Percentiles rank a stretch among this genome's conserved stretches.
phyloP scores from a whole-genome alignment of 53 echinoderm and acorn worm genomes.

The Pentamera pediparva region DNA sequence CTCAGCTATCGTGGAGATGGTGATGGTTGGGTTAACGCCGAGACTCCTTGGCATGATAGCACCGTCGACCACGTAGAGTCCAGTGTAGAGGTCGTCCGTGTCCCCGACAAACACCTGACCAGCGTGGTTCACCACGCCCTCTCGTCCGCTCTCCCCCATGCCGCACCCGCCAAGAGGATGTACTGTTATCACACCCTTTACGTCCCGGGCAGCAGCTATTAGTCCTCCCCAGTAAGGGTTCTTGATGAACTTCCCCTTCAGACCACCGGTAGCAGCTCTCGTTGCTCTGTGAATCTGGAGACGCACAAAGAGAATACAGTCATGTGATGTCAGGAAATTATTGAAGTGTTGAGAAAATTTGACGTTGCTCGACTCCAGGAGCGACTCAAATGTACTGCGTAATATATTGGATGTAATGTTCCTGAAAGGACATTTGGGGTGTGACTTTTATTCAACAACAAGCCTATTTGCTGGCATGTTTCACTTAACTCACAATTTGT shows the following conservation, averaged over 20 bases:
- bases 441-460: too few relatives aligned
- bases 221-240: slow-evolving; percentile 56
- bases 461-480: too few relatives aligned
- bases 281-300: slow-evolving; percentile 21
- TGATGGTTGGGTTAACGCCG: slow-evolving; percentile 57
- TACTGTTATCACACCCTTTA: slow-evolving; percentile 43
- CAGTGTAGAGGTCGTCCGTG: slow-evolving; percentile 43
- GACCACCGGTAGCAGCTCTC: slow-evolving; percentile 40
- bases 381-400: too few relatives aligned
- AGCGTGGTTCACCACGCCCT: slow-evolving; percentile 60
- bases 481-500: too few relatives aligned
- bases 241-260: slow-evolving; percentile 55
- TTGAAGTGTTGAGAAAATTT: too few relatives aligned
- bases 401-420: too few relatives aligned
- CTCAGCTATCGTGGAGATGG: slow-evolving; percentile 54
- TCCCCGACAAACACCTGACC: slow-evolving; percentile 58
- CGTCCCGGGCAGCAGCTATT: slow-evolving; percentile 37
- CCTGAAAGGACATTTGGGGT: too few relatives aligned
- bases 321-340: too few relatives aligned
- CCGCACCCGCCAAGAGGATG: slow-evolving; percentile 63
- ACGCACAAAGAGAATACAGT: too few relatives aligned
- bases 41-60: slow-evolving; percentile 62
- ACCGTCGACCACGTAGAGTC: slow-evolving; percentile 65
- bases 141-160: slow-evolving; percentile 54
- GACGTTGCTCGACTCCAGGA: too few relatives aligned